A percentile compares a stretch with the other conserved stretches of the same genome.
phyloP scores from a whole-genome alignment of 2,113 vertebrate species.

The Ploceus nigricollis region DNA sequence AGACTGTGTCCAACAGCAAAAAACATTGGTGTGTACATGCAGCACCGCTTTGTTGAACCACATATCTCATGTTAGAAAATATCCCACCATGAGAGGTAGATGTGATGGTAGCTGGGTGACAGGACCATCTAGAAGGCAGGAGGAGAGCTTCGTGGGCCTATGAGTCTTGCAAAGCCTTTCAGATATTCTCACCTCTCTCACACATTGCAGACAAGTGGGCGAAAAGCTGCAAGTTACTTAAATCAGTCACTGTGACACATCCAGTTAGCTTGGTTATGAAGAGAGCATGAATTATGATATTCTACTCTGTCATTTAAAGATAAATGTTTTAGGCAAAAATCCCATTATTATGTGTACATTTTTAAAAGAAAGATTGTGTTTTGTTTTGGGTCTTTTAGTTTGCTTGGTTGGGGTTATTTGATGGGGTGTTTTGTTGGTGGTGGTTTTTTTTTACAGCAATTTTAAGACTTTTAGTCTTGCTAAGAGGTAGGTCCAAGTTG shows the following conservation, averaged over 20 bases:
- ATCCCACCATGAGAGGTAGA: neutral
- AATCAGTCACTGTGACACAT: neutral
- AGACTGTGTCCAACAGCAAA: neutral
- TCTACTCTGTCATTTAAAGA: neutral
- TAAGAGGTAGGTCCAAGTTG: conserved; percentile 32
- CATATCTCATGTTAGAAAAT: accelerated
- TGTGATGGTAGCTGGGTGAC: neutral
- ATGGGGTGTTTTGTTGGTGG: neutral
- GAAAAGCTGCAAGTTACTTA: neutral
- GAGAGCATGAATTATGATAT: neutral
- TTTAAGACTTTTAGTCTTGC: neutral
- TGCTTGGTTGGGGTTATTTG: neutral
- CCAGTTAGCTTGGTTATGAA: neutral
- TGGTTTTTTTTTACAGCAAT: neutral
- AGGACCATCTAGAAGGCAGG: neutral
- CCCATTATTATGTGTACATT: neutral
- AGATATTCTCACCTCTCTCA: neutral
- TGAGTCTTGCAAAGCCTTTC: neutral
- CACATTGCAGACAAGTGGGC: neutral
- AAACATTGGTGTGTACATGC: accelerated
- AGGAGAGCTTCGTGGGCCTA: neutral
- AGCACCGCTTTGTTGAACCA: neutral
- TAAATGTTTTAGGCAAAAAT: neutral
- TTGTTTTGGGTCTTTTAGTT: neutral
- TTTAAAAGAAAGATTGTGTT: neutral